Evolutionary conservation across 2,797 vertebrate species (phyloP).

Genomic region (Cyprinodon diabolis): DNA sequence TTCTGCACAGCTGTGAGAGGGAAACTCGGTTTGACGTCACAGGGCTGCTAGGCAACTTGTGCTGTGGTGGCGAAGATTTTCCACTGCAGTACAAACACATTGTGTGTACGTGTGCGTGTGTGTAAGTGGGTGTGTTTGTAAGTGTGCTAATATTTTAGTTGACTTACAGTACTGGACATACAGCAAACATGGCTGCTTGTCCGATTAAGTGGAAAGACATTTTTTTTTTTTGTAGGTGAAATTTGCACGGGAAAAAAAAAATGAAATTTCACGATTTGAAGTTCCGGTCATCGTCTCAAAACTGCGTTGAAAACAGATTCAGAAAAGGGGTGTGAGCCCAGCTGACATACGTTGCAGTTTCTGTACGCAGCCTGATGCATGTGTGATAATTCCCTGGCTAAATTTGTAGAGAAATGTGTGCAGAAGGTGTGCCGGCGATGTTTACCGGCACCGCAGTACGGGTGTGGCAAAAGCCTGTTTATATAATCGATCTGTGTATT

Average conservation of each 20-base stretch:
- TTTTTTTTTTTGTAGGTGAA: slow-evolving; percentile 11
- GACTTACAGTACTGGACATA: slow-evolving; percentile 41
- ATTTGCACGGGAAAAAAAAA: slow-evolving; percentile 13
- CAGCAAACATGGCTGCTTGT: neutral
- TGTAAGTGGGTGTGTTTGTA: slow-evolving; percentile 33
- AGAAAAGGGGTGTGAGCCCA: slow-evolving; percentile 28
- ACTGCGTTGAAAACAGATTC: neutral
- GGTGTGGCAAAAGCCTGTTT: slow-evolving; percentile 25
- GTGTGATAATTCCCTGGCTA: neutral
- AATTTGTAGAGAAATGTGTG: slow-evolving; percentile 14
- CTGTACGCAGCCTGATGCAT: neutral
- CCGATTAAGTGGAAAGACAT: neutral
- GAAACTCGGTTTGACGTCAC: slow-evolving; percentile 87
- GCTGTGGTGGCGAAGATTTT: slow-evolving; percentile 85
- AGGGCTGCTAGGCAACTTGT: slow-evolving; percentile 77
- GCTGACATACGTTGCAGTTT: neutral
- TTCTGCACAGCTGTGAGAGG: slow-evolving; percentile 82
- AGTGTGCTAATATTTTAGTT: slow-evolving; percentile 36
- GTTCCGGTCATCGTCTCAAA: slow-evolving; percentile 12
- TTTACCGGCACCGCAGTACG: slow-evolving; percentile 11
- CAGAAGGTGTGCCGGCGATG: slow-evolving; percentile 46
- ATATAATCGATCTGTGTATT: slow-evolving; percentile 14
- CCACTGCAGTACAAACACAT: slow-evolving; percentile 77
- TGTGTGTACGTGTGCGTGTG: slow-evolving; percentile 23
- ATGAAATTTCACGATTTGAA: slow-evolving; percentile 3